Percentiles rank a stretch among this genome's conserved stretches.
Evolutionary conservation across 2,888 invertebrate species (phyloP).

Genomic region (Buathra laborator): DNA sequence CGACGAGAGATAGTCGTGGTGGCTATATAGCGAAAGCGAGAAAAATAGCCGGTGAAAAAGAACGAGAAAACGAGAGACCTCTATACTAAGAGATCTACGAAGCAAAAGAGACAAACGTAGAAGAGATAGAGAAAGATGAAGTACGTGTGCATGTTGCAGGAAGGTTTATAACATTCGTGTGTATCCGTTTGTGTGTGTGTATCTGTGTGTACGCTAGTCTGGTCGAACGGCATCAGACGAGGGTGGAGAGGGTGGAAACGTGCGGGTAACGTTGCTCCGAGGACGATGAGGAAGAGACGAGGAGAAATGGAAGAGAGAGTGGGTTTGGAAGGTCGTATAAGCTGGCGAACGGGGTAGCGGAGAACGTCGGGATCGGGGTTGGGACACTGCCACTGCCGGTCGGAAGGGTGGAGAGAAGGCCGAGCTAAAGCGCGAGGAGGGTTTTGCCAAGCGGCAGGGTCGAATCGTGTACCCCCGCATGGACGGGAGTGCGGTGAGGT

Average conservation of each 20-base stretch:
- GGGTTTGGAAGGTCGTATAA: constrained; percentile 81
- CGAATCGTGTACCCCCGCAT: constrained; percentile 14
- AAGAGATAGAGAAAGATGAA: constrained; percentile 15
- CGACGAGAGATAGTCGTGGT: constrained; percentile 39
- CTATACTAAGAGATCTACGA: constrained; percentile 28
- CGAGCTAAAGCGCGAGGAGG: constrained; percentile 37
- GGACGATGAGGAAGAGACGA: constrained; percentile 37
- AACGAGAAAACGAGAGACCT: constrained; percentile 43
- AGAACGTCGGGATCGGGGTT: constrained; percentile 32
- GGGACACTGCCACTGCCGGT: constrained; percentile 40
- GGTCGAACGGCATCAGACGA: constrained; percentile 70
- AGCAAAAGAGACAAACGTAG: constrained; percentile 13
- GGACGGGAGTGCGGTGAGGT: constrained; percentile 63
- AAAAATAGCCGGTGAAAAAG: constrained; percentile 55
- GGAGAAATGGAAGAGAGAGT: constrained; percentile 22
- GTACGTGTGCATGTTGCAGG: constrained; percentile 20
- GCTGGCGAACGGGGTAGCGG: constrained; percentile 70
- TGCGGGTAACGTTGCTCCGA: constrained; percentile 30
- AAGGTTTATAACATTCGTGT: constrained; percentile 29
- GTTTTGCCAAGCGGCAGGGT: constrained; percentile 27
- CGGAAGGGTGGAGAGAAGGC: constrained; percentile 56
- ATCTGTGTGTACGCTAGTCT: constrained; percentile 79
- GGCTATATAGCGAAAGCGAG: constrained; percentile 51
- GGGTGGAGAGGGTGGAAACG: constrained; percentile 27
- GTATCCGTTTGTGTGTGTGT: constrained; percentile 75